Percentiles rank a stretch among this genome's conserved stretches.
Conservation (phyloP, 2,113 vertebrate genomes). For the Hypomesus transpacificus region DNA sequence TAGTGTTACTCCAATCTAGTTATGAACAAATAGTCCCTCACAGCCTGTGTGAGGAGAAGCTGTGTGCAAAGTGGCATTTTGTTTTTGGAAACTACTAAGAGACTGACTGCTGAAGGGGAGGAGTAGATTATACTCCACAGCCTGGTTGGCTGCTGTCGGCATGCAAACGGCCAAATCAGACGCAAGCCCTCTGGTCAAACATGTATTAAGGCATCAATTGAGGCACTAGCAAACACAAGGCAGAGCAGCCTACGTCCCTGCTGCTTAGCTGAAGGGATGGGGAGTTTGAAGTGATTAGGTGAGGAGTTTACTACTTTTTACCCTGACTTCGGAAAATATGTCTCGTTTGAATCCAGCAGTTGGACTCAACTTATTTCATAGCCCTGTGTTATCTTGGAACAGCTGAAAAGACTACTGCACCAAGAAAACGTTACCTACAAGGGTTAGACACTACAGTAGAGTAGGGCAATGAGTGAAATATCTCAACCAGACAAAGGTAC, state of each 20-base stretch:
- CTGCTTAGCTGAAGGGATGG: slow-evolving; percentile 41
- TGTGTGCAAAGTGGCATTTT: neutral
- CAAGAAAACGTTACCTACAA: neutral
- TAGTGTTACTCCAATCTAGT: slow-evolving; percentile 16
- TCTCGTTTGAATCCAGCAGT: slow-evolving; percentile 24
- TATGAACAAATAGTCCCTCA: neutral
- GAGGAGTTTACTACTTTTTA: slow-evolving; percentile 33
- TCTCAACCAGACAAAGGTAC: slow-evolving; percentile 31
- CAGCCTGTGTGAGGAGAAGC: slow-evolving; percentile 1
- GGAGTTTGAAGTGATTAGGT: slow-evolving; percentile 26
- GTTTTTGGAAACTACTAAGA: neutral
- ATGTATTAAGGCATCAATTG: slow-evolving; percentile 70
- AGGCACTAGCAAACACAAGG: slow-evolving; percentile 62
- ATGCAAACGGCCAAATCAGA: slow-evolving; percentile 29
- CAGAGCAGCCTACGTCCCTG: slow-evolving; percentile 37
- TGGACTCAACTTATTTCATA: slow-evolving; percentile 20
- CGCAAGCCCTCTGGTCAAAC: slow-evolving; percentile 50
- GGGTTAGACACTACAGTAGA: slow-evolving; percentile 5
- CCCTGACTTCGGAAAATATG: slow-evolving; percentile 18
- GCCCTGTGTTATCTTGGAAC: slow-evolving; percentile 42
- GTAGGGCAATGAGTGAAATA: slow-evolving; percentile 22
- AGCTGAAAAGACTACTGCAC: slow-evolving; percentile 9
- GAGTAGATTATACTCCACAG: slow-evolving; percentile 12
- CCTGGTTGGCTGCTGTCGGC: slow-evolving; percentile 26
- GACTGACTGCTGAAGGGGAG: neutral